These are phyloP conservation scores for Unio pictorum DNA, from an alignment of 2,888 invertebrate species.

Conservation along the genomic window DNA sequence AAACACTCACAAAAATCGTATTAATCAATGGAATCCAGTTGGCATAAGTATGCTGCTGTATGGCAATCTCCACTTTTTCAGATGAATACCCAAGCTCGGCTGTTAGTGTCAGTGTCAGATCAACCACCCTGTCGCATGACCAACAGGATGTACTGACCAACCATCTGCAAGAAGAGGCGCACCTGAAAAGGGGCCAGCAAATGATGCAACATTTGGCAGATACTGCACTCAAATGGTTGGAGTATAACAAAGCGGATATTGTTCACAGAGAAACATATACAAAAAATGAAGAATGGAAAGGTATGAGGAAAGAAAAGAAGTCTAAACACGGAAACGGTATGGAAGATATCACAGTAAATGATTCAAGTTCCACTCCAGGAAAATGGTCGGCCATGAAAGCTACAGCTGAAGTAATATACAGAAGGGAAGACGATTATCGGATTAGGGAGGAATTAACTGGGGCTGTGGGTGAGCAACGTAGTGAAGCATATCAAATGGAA, in stretches of 20 bases:
- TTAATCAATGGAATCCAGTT: too few species aligned
- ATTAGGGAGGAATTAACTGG: constrained; percentile 16
- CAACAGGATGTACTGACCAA: constrained; percentile 26
- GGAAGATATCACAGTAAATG: constrained; percentile 10
- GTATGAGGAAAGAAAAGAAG: neutral
- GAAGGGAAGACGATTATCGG: constrained; percentile 39
- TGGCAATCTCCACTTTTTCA: too few species aligned
- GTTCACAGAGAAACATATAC: constrained; percentile 10
- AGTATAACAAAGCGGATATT: constrained; percentile 15
- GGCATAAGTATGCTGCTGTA: too few species aligned
- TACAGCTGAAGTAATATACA: constrained; percentile 72
- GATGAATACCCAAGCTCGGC: too few species aligned
- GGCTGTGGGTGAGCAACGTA: neutral
- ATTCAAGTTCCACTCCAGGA: constrained; percentile 1
- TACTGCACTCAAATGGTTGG: constrained; percentile 4
- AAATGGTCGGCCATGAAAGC: constrained; percentile 71
- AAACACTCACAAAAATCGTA: too few species aligned
- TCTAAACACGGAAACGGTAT: constrained; percentile 2
- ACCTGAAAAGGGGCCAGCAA: constrained; percentile 22
- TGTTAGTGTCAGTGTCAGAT: too few species aligned
- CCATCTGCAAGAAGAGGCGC: constrained; percentile 17
- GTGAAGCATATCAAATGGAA: constrained; percentile 2
- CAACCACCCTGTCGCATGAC: neutral
- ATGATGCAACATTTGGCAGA: constrained; percentile 13
- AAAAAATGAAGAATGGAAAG: constrained; percentile 10